Percentiles rank a stretch among this genome's conserved stretches.
Evolutionary conservation across 2,888 invertebrate species (phyloP).

Genomic region (Cosmorhoe ocellata): DNA sequence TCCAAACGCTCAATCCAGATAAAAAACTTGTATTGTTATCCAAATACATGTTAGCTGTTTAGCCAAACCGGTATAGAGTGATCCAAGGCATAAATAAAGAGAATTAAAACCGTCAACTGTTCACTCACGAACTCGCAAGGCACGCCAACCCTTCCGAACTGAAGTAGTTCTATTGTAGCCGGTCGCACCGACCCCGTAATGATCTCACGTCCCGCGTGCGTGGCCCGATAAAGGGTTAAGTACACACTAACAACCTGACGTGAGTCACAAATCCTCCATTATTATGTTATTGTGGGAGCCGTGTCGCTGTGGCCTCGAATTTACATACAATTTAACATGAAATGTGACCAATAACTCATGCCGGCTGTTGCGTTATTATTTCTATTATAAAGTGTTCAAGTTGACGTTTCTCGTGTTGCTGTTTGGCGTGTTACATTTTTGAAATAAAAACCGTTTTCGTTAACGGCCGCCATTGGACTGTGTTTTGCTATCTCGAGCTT

Average conservation of each 20-base stretch:
- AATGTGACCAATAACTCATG: constrained; percentile 80
- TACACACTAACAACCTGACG: constrained; percentile 81
- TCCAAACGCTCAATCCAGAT: constrained; percentile 40
- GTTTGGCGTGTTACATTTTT: constrained; percentile 62
- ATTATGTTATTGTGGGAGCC: constrained; percentile 82
- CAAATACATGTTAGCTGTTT: constrained; percentile 51
- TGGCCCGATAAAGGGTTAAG: constrained; percentile 82
- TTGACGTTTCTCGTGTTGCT: constrained; percentile 69
- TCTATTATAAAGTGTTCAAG: constrained; percentile 77
- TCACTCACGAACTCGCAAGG: constrained; percentile 33
- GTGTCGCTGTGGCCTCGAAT: constrained; percentile 73
- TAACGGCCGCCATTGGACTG: constrained; percentile 59
- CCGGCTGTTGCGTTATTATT: constrained; percentile 76
- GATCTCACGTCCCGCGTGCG: constrained; percentile 80
- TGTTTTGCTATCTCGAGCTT: constrained; percentile 50
- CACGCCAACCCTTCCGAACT: constrained; percentile 29
- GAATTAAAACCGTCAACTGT: constrained; percentile 32
- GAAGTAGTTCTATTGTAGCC: constrained; percentile 47
- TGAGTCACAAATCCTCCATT: constrained; percentile 82
- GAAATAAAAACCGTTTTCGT: constrained; percentile 51
- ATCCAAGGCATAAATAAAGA: constrained; percentile 31
- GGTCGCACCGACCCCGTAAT: constrained; percentile 68
- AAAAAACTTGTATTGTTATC: constrained; percentile 50
- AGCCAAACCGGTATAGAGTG: constrained; percentile 40
- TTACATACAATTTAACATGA: constrained; percentile 82